phyloP scores from a whole-genome alignment of 2,797 vertebrate genomes.

The Kryptopterus vitreolus region DNA sequence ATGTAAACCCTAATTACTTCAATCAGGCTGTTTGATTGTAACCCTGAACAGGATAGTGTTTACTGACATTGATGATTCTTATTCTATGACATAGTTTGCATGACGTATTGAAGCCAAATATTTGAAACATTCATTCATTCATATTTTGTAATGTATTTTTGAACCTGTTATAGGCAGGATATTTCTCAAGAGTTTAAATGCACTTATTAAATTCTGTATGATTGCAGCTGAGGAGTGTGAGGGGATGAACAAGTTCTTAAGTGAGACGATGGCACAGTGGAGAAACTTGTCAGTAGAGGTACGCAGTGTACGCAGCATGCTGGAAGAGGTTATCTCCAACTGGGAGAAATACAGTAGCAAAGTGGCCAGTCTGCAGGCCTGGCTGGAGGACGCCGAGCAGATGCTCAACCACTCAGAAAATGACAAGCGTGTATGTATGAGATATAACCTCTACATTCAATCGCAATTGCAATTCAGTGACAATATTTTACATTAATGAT shows the following conservation, averaged over 20 bases:
- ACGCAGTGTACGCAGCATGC: slow-evolving; percentile 94
- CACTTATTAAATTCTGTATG: neutral
- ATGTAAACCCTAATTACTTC: slow-evolving; percentile 4
- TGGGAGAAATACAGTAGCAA: slow-evolving; percentile 94
- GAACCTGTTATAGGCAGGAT: neutral
- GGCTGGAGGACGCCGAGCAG: slow-evolving; percentile 96
- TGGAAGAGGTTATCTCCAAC: slow-evolving; percentile 94
- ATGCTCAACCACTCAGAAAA: slow-evolving; percentile 90
- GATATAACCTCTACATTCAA: neutral
- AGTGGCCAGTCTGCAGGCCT: slow-evolving; percentile 90
- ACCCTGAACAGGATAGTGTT: neutral
- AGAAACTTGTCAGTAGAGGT: slow-evolving; percentile 92
- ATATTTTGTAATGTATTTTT: neutral
- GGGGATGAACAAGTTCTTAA: slow-evolving; percentile 89
- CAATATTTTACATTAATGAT: too few relatives aligned
- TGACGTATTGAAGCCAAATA: neutral
- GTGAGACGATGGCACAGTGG: slow-evolving; percentile 90
- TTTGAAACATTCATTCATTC: neutral
- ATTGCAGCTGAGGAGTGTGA: slow-evolving; percentile 90
- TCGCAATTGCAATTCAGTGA: too few relatives aligned
- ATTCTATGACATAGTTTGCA: slow-evolving; percentile 1
- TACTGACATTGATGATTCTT: neutral
- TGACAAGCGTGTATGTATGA: slow-evolving; percentile 83
- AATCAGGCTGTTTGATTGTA: neutral
- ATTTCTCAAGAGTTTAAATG: slow-evolving; percentile 9